Base-by-base conservation (phyloP, 2,797 vertebrate species). In the Eurystomus glaucurus region DNA sequence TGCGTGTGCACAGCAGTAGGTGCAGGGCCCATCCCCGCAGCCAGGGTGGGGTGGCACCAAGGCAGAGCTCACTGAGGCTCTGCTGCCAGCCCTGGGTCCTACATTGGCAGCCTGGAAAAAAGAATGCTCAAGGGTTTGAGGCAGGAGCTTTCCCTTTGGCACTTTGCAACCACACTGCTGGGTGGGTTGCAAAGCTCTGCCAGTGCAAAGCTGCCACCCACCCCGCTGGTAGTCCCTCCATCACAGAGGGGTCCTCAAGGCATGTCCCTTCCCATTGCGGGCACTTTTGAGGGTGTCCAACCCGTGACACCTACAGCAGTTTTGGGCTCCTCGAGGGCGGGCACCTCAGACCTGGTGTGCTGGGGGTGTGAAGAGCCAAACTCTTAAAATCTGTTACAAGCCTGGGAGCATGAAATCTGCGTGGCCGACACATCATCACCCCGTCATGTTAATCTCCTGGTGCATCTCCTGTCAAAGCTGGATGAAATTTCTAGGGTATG, bases 381-480 rank as follows among this genome's bases (percentile, higher is more conserved):
- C 9, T 43, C 70, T 39, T 20, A 23, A 75, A 74, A 48, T 2
- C 39, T 14, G 0, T 20, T 35, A n/a, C 35, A 46, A 26, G 11
- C 20, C 28, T 14, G 33, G 28, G 41, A 83, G 37, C 11, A 6
- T 8, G 51, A 77, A 81, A 75, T 31, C 76, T 41, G 31, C 66
- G 3, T 0, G 21, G 58, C 46, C 1, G 1, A 31, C 57, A 52
- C 29, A 2, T 31, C 31, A 9, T 31, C 10, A 1, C 16, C 28
- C 4, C 1, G 1, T 11, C 2, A 1, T 31, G 25, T 15, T 21
- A 2, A 71, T 66, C 37, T 66, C 50, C 25, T 15, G 17, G 12
- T 15, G 20, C 58, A 8, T 18, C 39, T 58, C 52, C 57, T 39
- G 0, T 1, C 25, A 4, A 65, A 78, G 8, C 1, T 0, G 0